Evolutionary conservation across 2,113 vertebrate genomes (phyloP), one percentile per base, ranked within the genome.

Genomic region (Urocynchramus pylzowi): DNA sequence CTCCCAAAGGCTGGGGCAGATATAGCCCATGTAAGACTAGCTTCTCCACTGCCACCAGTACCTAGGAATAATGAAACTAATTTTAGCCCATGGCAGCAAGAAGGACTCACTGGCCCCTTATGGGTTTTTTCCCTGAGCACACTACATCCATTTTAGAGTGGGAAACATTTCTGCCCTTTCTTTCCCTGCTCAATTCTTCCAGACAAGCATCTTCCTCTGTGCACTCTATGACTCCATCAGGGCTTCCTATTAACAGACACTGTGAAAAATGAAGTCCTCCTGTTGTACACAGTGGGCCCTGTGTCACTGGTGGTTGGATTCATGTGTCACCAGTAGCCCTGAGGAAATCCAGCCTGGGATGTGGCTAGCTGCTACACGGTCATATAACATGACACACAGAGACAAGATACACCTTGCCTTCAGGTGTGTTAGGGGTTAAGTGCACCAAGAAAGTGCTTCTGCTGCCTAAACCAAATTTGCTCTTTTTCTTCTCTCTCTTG

Each of bases 261-360:
- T 41, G 27, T 1, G 4, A 86, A 95, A 93, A 88, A 85, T 76
- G 85, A 95, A 95, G 71, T 74, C 82, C 90, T 94, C 85, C 75
- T 80, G 68, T 70, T 74, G 68, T 53, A 54, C 47, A 42, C 47
- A 67, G 63, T 54, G 16, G 6, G 67, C 33, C 50, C 45, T 22
- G 12, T 94, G 91, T 87, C 78, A 76, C 63, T 65, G 47, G 33
- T 64, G 56, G 50, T 33, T 83, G 90, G 54, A 74, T 59, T 41
- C 2, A 6, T n/a, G 39, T 84, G 78, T 53, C 82, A 88, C 47
- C 52, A 90, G 27, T 19, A 39, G 52, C 14, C 59, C 56, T 47
- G 44, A 86, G 64, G 71, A 94, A 81, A 88, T 67, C 19, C 87
- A 95, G 56, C 7, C 33, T 19, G 20, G 39, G 52, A 88, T 67